Evolutionary conservation across 1,140 invertebrate genomes (phyloP).

Genomic region (Dinothrombium tinctorium): DNA sequence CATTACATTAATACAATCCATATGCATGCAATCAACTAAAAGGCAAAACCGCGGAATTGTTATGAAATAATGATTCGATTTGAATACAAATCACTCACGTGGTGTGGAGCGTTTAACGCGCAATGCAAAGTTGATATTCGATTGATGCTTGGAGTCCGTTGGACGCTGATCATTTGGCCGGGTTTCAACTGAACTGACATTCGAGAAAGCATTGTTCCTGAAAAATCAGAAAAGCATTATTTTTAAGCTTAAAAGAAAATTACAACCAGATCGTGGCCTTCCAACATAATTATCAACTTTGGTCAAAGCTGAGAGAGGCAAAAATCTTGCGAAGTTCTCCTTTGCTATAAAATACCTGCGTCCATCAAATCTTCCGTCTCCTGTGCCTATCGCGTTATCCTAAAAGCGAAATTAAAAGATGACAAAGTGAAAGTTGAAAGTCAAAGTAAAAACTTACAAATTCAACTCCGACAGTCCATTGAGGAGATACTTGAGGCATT

Average conservation of each 20-base stretch:
- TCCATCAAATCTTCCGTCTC: constrained; percentile 47
- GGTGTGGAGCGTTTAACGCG: constrained; percentile 13
- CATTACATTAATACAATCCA: not conserved
- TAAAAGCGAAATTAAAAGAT: too few relatives aligned
- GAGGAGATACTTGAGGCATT: constrained; percentile 23
- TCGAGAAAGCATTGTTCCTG: constrained; percentile 12
- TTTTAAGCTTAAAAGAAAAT: constrained; percentile 1
- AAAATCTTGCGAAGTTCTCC: constrained; percentile 29
- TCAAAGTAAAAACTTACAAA: constrained; percentile 25
- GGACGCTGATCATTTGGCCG: constrained; percentile 13
- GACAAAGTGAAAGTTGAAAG: not conserved
- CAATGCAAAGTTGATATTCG: constrained; percentile 9
- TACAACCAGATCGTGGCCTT: constrained; percentile 9
- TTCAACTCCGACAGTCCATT: constrained; percentile 30
- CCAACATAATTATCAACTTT: constrained; percentile 22
- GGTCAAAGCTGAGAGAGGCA: constrained; percentile 27
- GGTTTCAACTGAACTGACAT: constrained; percentile 14
- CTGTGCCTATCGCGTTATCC: constrained; percentile 17
- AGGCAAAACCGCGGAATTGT: too few relatives aligned
- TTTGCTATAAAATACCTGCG: constrained; percentile 43
- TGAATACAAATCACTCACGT: constrained; percentile 6
- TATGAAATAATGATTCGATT: too few relatives aligned
- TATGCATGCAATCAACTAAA: not conserved
- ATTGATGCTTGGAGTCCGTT: constrained; percentile 8
- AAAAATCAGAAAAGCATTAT: not conserved